Evolutionary conservation across 2,888 invertebrate genomes (phyloP).

Genomic region (Erpobdella octoculata): DNA sequence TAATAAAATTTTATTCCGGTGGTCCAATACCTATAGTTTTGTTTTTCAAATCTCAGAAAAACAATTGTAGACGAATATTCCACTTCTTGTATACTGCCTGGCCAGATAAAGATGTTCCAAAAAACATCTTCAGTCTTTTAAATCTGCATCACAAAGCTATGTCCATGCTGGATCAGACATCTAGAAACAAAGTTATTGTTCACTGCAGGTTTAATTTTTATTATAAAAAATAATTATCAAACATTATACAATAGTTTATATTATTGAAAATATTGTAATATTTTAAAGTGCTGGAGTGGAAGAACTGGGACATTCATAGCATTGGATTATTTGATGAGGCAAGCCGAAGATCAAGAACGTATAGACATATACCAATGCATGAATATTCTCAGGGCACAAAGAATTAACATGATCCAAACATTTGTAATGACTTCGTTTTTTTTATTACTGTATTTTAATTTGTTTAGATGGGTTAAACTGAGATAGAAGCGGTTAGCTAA

Average conservation of each 20-base stretch:
- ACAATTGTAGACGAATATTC: neutral
- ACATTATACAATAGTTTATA: too few species aligned
- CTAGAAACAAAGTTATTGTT: neutral
- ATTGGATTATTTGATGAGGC: neutral
- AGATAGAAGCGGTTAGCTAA: too few species aligned
- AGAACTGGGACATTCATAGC: neutral
- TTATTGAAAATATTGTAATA: neutral
- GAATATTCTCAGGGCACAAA: neutral
- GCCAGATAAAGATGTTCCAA: conserved; percentile 10
- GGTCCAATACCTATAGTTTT: neutral
- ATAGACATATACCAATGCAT: neutral
- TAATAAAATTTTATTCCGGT: neutral
- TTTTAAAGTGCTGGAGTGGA: neutral
- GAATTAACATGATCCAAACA: neutral
- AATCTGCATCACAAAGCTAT: neutral
- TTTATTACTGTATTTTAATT: neutral
- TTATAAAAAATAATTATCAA: too few species aligned
- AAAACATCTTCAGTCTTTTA: neutral
- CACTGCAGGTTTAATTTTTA: neutral
- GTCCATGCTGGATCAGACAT: neutral
- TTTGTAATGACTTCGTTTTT: neutral
- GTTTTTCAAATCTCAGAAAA: neutral
- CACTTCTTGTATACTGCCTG: conserved; percentile 17
- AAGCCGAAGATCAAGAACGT: neutral
- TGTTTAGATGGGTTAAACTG: neutral